Conservation (phyloP, 2,888 invertebrate genomes). For the Lycaena phlaeas region DNA sequence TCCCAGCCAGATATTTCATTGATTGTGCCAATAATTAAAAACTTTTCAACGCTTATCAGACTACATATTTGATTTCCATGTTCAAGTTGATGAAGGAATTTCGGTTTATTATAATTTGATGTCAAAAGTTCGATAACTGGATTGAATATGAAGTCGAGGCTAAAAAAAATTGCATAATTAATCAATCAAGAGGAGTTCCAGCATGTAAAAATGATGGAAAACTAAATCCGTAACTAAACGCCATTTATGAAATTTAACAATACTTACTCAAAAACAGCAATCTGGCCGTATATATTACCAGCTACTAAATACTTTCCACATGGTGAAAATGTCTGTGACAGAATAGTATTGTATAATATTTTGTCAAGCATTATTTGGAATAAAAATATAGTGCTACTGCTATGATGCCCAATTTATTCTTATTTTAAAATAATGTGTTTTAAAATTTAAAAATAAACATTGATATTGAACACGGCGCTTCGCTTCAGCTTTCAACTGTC, state of each 20-base stretch:
- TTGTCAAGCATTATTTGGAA: constrained; percentile 58
- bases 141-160: constrained; percentile 75
- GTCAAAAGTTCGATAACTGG: constrained; percentile 70
- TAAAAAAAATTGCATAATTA: constrained; percentile 50
- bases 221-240: not conserved
- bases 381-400: not conserved
- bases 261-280: constrained; percentile 86
- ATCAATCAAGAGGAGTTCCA: too few species aligned
- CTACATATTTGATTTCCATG: constrained; percentile 79
- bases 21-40: constrained; percentile 81
- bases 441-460: not conserved
- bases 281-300: constrained; percentile 88
- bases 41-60: constrained; percentile 76
- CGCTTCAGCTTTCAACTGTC: too few species aligned
- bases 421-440: not conserved
- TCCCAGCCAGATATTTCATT: constrained; percentile 85
- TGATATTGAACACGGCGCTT: too few species aligned
- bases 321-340: constrained; percentile 86
- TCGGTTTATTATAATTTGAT: constrained; percentile 73
- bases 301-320: constrained; percentile 87
- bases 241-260: not conserved
- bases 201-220: too few species aligned
- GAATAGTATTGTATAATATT: constrained; percentile 84
- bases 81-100: constrained; percentile 72
- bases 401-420: not conserved